A percentile compares a stretch with the other conserved stretches of the same genome.
These are phyloP conservation scores for Muschampia staudingeri DNA, from an alignment of 2,888 invertebrate genomes.

Conservation along the genomic window DNA sequence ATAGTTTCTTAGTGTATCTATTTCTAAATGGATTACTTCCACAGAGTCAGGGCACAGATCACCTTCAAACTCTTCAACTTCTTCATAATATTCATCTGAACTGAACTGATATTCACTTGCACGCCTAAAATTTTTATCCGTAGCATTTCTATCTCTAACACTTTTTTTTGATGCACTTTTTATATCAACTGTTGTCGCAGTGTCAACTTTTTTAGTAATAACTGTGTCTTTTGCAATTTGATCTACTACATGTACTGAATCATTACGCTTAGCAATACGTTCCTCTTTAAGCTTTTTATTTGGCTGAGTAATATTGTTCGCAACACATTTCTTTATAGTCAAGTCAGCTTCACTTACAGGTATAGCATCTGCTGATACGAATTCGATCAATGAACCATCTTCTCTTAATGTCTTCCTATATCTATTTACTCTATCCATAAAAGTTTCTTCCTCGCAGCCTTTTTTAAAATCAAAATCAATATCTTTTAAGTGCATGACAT, in stretches of 20 bases:
- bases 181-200: conserved; percentile 47
- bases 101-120: conserved; percentile 81
- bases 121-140: conserved; percentile 67
- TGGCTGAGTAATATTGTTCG: conserved; percentile 18
- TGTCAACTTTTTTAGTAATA: conserved; percentile 51
- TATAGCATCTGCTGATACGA: conserved; percentile 76
- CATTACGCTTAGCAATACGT: conserved; percentile 26
- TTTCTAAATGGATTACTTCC: conserved; percentile 75
- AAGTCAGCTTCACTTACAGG: conserved; percentile 71
- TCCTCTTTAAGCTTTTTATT: conserved; percentile 57
- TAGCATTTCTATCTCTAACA: conserved; percentile 41
- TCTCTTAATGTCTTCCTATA: conserved; percentile 75
- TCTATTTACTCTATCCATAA: conserved; percentile 72
- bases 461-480: conserved; percentile 68
- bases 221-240: conserved; percentile 37
- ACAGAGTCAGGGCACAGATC: conserved; percentile 75
- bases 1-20: conserved; percentile 77
- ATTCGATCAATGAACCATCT: conserved; percentile 76
- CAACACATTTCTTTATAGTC: conserved; percentile 68
- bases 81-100: conserved; percentile 84
- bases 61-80: conserved; percentile 72
- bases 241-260: conserved; percentile 2
- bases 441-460: conserved; percentile 73
- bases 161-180: conserved; percentile 12
- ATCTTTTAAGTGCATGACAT: conserved; percentile 76